Evolutionary conservation across 2,888 invertebrate species (phyloP), one percentile per base, ranked within the genome.

Genomic region (Yponomeuta malinellus): DNA sequence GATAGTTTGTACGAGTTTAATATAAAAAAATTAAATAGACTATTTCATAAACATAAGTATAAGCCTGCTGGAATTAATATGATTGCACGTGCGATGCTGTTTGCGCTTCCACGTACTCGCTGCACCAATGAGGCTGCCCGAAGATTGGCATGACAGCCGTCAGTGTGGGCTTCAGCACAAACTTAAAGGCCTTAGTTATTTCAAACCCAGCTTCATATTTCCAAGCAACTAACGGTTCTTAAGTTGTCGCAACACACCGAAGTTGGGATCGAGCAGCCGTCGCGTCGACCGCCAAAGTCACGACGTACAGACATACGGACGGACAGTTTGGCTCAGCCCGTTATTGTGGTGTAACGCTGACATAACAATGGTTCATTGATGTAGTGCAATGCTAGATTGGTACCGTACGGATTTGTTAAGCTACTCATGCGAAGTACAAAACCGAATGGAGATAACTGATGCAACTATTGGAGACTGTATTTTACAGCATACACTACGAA

Each of bases 281-380:
- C 52, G 15, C 52, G 6, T 43, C 43, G 43, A 43, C 0, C 12
- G 52, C 8, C 5, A 2, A 52, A 59, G 52, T 59, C 52, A 59
- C 52, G 52, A 59, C n/a, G 10, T 12, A 64, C 64, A 64, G n/a
- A 64, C 23, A 64, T 3, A 64, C 64, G 64, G 64, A 64, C 64
- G 64, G 64, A 23, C 64, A 64, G 52, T 15, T 59, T 15, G 15
- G 52, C 15, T 3, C 4, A 15, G 52, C 52, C 52, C 52, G 52
- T 15, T 59, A 59, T 5, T 59, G 15, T 59, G 52, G 12, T 3
- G 52, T 15, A 59, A 59, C 8, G 52, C 52, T 59, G 52, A 59
- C 52, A 59, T 15, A 59, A 59, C 52, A 59, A 59, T 59, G 52
- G 52, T 59, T 59, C 52, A 59, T 59, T 59, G 52, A 59, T 15